Evolutionary conservation across 2,797 vertebrate genomes (phyloP), one percentile per base, ranked within the genome.

Genomic region (Taenioides sp.): DNA sequence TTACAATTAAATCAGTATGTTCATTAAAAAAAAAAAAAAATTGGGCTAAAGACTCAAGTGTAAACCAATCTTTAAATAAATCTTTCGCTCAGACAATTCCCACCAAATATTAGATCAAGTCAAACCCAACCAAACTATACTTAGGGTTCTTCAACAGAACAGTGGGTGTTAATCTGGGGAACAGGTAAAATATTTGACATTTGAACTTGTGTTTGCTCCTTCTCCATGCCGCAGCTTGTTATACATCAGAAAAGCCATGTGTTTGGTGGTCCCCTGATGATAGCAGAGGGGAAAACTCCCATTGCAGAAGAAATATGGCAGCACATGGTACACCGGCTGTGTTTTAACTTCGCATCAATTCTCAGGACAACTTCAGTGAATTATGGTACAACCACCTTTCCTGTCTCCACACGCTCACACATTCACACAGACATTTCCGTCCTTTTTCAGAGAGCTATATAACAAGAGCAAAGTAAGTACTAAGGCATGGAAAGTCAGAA

Each of bases 321-420:
- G 75, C 79, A 82, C 76, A 72, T 78, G 74, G 68, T 84, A 77
- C 67, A 76, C 64, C 74, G 70, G 66, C 58, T 71, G 18, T 62
- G 67, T 69, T 74, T 78, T 18, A 59, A 60, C 71, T 69, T 69
- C 50, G 20, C 67, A 80, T 76, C 72, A 82, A 64, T 77, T 73
- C 69, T 74, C 68, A 68, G 47, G 73, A 76, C 80, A 75, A 70
- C 37, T 54, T 81, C 61, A 80, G 55, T 80, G 61, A 81, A 70
- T 79, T 72, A 78, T 72, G 67, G 72, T 60, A 72, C 65, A 31
- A 11, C 37, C 50, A 60, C 47, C 9, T 22, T 66, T 17, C 72
- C 67, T 16, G 25, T 78, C 65, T 67, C 74, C 43, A 71, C 70
- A 67, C 54, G 27, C 40, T 40, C 34, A 49, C 40, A 67, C 16